A percentile compares a stretch with the other conserved stretches of the same genome.
Conservation (phyloP, 2,888 invertebrate genomes). For the Acanthosepion lycidas region DNA sequence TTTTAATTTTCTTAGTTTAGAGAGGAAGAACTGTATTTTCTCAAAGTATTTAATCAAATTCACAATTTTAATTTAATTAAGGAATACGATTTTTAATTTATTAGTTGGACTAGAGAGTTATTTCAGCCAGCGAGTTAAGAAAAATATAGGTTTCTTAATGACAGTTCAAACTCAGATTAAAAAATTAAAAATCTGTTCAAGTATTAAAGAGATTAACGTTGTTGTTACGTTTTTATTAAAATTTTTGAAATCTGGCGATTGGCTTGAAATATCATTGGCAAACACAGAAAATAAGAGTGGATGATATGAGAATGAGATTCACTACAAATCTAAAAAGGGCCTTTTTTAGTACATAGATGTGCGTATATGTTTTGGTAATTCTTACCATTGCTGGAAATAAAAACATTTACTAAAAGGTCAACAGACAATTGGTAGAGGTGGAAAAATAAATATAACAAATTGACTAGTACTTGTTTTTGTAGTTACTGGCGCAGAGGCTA, state of each 20-base stretch:
- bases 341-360: not conserved
- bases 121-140: too few relatives aligned
- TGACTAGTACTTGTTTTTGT: not conserved
- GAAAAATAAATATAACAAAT: not conserved
- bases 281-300: not conserved
- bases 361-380: not conserved
- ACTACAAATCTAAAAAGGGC: not conserved
- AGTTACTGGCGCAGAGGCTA: not conserved
- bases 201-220: too few relatives aligned
- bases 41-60: too few relatives aligned
- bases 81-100: too few relatives aligned
- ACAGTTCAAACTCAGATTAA: too few relatives aligned
- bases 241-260: not conserved
- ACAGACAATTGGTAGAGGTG: not conserved
- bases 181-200: too few relatives aligned
- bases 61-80: too few relatives aligned
- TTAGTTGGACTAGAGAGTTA: too few relatives aligned
- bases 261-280: not conserved
- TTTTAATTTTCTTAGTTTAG: not conserved
- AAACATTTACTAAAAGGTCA: slow-evolving; percentile 12
- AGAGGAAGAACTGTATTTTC: too few relatives aligned
- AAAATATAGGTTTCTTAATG: too few relatives aligned
- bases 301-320: rapidly evolving
- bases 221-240: too few relatives aligned
- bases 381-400: not conserved